phyloP scores from a whole-genome alignment of 1,140 invertebrate species.

The Drosophila subobscura region DNA sequence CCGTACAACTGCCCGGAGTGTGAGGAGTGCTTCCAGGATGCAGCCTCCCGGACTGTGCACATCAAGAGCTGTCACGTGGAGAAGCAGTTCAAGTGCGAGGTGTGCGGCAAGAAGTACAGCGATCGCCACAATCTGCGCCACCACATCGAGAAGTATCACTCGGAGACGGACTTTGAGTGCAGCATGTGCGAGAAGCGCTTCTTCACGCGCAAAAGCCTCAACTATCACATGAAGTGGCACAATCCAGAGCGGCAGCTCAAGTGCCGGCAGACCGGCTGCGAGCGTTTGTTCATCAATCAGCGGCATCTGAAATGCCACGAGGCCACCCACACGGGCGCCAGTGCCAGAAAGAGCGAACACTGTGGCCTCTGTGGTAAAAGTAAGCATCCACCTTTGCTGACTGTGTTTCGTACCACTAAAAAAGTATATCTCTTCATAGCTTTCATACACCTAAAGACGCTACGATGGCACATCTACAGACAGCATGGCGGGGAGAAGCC shows the following conservation, averaged over 20 bases:
- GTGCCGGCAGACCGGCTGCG: slow-evolving; percentile 66
- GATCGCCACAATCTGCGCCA: slow-evolving; percentile 77
- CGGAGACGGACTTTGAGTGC: slow-evolving; percentile 79
- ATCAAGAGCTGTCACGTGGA: slow-evolving; percentile 69
- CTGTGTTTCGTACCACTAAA: neutral
- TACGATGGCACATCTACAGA: slow-evolving; percentile 77
- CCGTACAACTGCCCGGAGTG: slow-evolving; percentile 78
- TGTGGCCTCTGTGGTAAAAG: slow-evolving; percentile 76
- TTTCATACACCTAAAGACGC: slow-evolving; percentile 75
- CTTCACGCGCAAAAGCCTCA: slow-evolving; percentile 74
- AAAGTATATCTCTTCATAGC: slow-evolving; percentile 30
- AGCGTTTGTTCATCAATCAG: slow-evolving; percentile 76
- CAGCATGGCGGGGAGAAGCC: slow-evolving; percentile 80
- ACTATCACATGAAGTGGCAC: slow-evolving; percentile 81
- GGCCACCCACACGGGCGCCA: slow-evolving; percentile 66
- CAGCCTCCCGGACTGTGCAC: slow-evolving; percentile 75
- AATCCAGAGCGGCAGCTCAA: slow-evolving; percentile 72
- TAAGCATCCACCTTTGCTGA: slow-evolving; percentile 9
- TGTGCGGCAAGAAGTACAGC: slow-evolving; percentile 77
- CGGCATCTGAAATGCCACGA: slow-evolving; percentile 74
- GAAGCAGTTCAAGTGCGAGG: slow-evolving; percentile 65
- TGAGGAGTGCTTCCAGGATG: slow-evolving; percentile 67
- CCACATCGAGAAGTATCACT: slow-evolving; percentile 77
- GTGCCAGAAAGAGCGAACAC: slow-evolving; percentile 67
- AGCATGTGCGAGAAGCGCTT: slow-evolving; percentile 72